Evolutionary conservation across 2,888 invertebrate species (phyloP), one percentile per base, ranked within the genome.

Genomic region (Spodoptera picta): DNA sequence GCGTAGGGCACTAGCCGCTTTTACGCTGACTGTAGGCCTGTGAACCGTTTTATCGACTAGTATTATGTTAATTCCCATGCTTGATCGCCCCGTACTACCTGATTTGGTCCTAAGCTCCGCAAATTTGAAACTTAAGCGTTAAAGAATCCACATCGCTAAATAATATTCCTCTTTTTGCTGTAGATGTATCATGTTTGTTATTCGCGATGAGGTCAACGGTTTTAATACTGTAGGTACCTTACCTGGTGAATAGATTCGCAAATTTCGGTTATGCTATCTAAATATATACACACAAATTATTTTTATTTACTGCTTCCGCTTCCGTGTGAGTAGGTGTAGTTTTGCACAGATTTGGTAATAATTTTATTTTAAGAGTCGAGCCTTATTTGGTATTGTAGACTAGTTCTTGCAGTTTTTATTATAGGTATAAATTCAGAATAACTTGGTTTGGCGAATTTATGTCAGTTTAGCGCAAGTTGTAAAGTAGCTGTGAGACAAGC

Each of bases 1-100:
- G 81, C 88, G 87, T 88, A 90, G 91, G 89, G 90, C 89, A 87
- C 90, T 88, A 86, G 86, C 86, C 87, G 85, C 79, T 73, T 80
- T 81, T 84, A 84, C 83, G 82, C 69, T 80, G 68, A 65, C 65
- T 60, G 66, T 83, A 85, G 83, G 81, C 70, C 74, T 77, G 81
- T 74, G 80, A 82, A 78, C 72, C 61, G 69, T 77, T 82, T 80
- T 86, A 88, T 89, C 86, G 85, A 87, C 55, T 66, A 73, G 73
- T 75, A 73, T 68, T 78, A 70, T 72, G 58, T 64, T 69, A 66
- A 69, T 78, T 69, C 62, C 49, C 62, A 68, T 48, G 58, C 53
- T 61, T 24, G 27, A 54, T 69, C 19, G 53, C 56, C 41, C 43
- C 57, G 51, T 54, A 62, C 42, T 47, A 67, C 46, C 36, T 50